Conservation (phyloP, 1,140 invertebrate genomes). For the Bombus picipes region DNA sequence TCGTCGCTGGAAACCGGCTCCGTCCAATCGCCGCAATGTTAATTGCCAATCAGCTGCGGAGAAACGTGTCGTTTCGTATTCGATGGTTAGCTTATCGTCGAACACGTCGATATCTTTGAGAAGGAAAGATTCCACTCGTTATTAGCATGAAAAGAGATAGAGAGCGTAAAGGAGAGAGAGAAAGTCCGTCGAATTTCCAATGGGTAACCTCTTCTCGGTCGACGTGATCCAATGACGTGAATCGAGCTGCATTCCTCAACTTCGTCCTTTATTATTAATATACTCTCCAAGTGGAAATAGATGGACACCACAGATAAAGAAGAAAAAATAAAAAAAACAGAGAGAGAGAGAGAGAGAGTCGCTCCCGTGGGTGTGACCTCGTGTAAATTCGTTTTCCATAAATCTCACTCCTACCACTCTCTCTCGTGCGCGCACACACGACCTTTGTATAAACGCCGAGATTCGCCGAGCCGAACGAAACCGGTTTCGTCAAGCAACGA, state of each 20-base stretch:
- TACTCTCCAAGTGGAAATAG: slow-evolving; percentile 21
- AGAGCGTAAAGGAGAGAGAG: neutral
- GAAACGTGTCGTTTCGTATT: slow-evolving; percentile 28
- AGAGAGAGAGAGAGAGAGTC: slow-evolving; percentile 59
- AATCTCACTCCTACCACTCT: slow-evolving; percentile 73
- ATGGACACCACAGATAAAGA: slow-evolving; percentile 19
- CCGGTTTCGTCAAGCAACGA: slow-evolving; percentile 73
- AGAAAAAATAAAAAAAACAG: neutral
- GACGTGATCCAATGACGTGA: slow-evolving; percentile 3
- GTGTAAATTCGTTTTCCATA: slow-evolving; percentile 76
- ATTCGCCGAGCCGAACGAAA: slow-evolving; percentile 76
- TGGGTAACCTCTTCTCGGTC: neutral
- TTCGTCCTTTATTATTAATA: slow-evolving; percentile 29
- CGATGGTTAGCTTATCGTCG: slow-evolving; percentile 34
- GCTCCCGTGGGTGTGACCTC: slow-evolving; percentile 73
- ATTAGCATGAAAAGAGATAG: slow-evolving; percentile 30
- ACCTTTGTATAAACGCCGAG: slow-evolving; percentile 71
- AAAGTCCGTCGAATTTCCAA: neutral
- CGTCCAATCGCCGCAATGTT: slow-evolving; percentile 13
- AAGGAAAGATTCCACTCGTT: slow-evolving; percentile 38
- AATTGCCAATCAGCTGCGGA: slow-evolving; percentile 6
- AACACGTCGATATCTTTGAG: slow-evolving; percentile 24
- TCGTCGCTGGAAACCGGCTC: neutral
- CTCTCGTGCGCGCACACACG: slow-evolving; percentile 62
- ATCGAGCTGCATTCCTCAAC: neutral